Percentiles rank a stretch among this genome's conserved stretches.
Conservation (phyloP, 2,113 vertebrate genomes). For the Hymenochirus boettgeri region DNA sequence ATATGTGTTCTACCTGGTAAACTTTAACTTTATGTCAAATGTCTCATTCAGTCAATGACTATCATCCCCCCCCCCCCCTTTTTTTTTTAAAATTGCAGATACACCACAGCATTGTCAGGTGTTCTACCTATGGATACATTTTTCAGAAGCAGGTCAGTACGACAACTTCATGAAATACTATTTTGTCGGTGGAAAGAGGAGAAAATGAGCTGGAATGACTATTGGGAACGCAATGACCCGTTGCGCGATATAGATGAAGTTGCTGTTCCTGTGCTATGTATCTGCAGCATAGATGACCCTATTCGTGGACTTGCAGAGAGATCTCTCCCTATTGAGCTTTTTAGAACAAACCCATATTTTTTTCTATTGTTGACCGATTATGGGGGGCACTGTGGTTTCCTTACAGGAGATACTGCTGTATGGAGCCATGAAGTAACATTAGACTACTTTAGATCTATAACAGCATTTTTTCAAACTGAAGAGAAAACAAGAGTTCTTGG, state of each 20-base stretch:
- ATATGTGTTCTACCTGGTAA: too few species aligned
- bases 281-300: constrained; percentile 76
- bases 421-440: constrained; percentile 76
- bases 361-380: constrained; percentile 66
- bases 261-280: constrained; percentile 76
- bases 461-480: constrained; percentile 71
- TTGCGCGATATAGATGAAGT: constrained; percentile 83
- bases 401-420: constrained; percentile 39
- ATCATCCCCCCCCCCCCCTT: too few species aligned
- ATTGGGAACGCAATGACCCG: constrained; percentile 86
- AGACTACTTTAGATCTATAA: constrained; percentile 72
- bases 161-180: constrained; percentile 73
- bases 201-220: constrained; percentile 68
- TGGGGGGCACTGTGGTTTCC: constrained; percentile 80
- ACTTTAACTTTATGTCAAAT: too few species aligned
- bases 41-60: too few species aligned
- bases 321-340: constrained; percentile 69
- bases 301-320: constrained; percentile 59
- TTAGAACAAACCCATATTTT: constrained; percentile 80
- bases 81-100: constrained; percentile 60
- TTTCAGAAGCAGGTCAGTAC: constrained; percentile 66
- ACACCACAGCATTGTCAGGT: constrained; percentile 63
- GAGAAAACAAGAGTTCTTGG: constrained; percentile 56
- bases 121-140: constrained; percentile 58
- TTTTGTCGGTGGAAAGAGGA: constrained; percentile 64